phyloP scores from a whole-genome alignment of 2,797 vertebrate species.

The Propithecus deckenii region DNA sequence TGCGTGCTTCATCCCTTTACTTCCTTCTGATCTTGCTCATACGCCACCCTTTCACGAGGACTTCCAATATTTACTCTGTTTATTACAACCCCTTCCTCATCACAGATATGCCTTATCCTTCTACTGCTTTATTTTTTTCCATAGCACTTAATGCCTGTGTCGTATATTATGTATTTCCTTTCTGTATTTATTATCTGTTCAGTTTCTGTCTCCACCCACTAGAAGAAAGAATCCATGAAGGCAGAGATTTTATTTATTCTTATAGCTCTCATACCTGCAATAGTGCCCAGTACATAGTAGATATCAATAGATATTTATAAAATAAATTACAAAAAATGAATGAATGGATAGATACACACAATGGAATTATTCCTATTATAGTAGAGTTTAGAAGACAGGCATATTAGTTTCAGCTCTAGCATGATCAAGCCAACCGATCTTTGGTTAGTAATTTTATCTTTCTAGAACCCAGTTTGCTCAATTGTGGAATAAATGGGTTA shows the following conservation, averaged over 20 bases:
- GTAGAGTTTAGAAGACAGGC: not conserved
- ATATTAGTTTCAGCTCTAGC: not conserved
- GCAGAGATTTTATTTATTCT: not conserved
- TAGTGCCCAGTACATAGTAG: not conserved
- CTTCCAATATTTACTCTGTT: not conserved
- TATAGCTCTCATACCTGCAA: not conserved
- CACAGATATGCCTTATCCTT: not conserved
- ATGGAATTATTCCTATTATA: not conserved
- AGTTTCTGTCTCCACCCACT: not conserved
- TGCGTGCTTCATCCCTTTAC: not conserved
- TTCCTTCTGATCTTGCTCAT: not conserved
- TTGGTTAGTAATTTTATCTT: not conserved
- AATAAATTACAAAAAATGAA: not conserved
- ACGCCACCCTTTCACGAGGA: not conserved
- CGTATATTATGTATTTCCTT: not conserved
- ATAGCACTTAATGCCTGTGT: not conserved
- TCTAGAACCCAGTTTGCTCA: not conserved
- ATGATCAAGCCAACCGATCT: not conserved
- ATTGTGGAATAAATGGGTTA: not conserved
- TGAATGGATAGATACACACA: not conserved
- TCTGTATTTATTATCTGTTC: not conserved
- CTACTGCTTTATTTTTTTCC: not conserved
- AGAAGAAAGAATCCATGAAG: not conserved
- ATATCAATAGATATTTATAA: not conserved
- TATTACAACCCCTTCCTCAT: not conserved